Evolutionary conservation across 2,888 invertebrate genomes (phyloP).

Genomic region (Diadromus collaris): DNA sequence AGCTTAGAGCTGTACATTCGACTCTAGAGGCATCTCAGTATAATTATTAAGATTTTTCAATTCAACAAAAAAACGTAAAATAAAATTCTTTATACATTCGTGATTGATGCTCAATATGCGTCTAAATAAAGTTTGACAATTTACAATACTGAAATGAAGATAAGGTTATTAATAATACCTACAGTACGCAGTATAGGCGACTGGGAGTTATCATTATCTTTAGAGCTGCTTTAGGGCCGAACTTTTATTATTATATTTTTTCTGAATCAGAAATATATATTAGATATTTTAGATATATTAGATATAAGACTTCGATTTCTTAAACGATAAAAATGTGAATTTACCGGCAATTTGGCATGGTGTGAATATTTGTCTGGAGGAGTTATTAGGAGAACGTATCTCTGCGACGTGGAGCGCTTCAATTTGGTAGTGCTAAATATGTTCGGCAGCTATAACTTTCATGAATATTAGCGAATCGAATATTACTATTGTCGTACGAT

Average conservation of each 20-base stretch:
- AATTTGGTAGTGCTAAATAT: neutral
- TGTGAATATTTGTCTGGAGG: neutral
- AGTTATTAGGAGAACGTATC: neutral
- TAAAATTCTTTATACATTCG: too few species aligned
- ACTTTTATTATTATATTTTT: too few species aligned
- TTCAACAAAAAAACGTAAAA: too few species aligned
- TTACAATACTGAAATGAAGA: too few species aligned
- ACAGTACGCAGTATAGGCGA: too few species aligned
- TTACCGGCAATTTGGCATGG: neutral
- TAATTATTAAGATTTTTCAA: neutral
- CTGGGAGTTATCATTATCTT: too few species aligned
- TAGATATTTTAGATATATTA: too few species aligned
- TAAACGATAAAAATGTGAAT: neutral
- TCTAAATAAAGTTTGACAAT: too few species aligned
- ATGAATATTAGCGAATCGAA: neutral
- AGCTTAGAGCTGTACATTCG: neutral
- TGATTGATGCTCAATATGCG: too few species aligned
- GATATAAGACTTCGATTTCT: neutral
- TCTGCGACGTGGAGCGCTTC: neutral
- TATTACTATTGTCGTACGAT: neutral
- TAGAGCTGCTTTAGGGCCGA: too few species aligned
- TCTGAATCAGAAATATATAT: too few species aligned
- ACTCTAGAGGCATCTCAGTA: neutral
- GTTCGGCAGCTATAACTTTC: neutral
- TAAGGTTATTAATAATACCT: too few species aligned